Evolutionary conservation across 2,888 invertebrate genomes (phyloP).

Genomic region (Nemoura dubitans): DNA sequence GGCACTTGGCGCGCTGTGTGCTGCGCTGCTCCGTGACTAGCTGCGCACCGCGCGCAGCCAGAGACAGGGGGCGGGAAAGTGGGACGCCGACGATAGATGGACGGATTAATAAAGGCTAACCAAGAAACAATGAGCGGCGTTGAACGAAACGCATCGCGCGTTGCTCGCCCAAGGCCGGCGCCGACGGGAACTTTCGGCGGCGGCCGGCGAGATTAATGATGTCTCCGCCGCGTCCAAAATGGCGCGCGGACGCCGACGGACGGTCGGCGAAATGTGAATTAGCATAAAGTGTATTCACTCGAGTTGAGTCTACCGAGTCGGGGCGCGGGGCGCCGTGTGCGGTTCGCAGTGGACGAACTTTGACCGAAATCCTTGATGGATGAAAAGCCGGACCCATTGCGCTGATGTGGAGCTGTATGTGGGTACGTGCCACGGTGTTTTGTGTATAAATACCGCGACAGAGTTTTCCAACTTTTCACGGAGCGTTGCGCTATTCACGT

Average conservation of each 20-base stretch:
- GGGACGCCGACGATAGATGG: not conserved
- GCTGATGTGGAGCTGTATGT: not conserved
- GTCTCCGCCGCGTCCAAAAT: not conserved
- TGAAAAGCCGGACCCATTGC: too few relatives aligned
- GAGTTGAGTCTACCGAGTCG: not conserved
- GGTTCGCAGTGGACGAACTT: not conserved
- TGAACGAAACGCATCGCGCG: not conserved
- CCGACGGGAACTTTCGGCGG: not conserved
- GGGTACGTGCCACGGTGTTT: not conserved
- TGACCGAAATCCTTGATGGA: not conserved
- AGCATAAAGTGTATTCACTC: conserved; percentile 4
- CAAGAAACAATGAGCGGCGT: not conserved
- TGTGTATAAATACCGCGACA: not conserved
- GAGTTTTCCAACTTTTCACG: not conserved
- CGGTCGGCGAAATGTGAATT: not conserved
- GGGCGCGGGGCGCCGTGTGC: not conserved
- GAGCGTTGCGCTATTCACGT: not conserved
- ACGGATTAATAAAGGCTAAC: conserved; percentile 12
- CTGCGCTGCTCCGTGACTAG: too few relatives aligned
- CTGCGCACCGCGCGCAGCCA: too few relatives aligned
- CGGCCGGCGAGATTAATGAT: not conserved
- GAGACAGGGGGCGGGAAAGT: not conserved
- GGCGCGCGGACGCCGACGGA: not conserved
- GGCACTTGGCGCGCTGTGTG: not conserved
- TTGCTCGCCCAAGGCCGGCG: not conserved